Evolutionary conservation across 1,140 invertebrate genomes (phyloP).

Genomic region (Trichonephila clavata): DNA sequence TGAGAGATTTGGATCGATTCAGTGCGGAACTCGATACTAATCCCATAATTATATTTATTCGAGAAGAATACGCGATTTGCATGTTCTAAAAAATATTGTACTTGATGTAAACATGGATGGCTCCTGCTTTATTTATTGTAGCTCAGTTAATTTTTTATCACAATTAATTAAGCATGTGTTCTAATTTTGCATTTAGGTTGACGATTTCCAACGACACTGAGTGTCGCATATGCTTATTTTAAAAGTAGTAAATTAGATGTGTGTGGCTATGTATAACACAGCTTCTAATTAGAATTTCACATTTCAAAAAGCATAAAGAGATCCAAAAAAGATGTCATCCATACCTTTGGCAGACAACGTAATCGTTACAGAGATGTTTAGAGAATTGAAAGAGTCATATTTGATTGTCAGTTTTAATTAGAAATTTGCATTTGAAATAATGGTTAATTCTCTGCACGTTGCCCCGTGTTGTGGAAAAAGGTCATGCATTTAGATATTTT

Average conservation of each 20-base stretch:
- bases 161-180: not conserved
- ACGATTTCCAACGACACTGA: not conserved
- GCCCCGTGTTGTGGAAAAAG: not conserved
- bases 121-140: not conserved
- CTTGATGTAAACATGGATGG: not conserved
- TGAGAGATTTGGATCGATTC: not conserved
- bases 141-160: no score
- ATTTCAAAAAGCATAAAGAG: not conserved
- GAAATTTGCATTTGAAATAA: not conserved
- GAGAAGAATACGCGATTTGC: not conserved
- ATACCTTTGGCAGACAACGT: no score
- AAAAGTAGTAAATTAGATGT: not conserved
- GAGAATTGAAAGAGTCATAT: no score
- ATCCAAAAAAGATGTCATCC: not conserved
- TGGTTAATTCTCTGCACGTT: not conserved
- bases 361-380: no score
- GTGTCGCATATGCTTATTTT: not conserved
- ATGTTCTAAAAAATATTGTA: not conserved
- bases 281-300: not conserved
- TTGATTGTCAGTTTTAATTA: no score
- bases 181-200: not conserved
- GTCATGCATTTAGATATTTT: no score
- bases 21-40: not conserved
- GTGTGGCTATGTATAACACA: not conserved
- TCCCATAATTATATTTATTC: not conserved